These are phyloP conservation scores for Ahaetulla prasina DNA, from an alignment of 2,113 vertebrate genomes.

Conservation along the genomic window DNA sequence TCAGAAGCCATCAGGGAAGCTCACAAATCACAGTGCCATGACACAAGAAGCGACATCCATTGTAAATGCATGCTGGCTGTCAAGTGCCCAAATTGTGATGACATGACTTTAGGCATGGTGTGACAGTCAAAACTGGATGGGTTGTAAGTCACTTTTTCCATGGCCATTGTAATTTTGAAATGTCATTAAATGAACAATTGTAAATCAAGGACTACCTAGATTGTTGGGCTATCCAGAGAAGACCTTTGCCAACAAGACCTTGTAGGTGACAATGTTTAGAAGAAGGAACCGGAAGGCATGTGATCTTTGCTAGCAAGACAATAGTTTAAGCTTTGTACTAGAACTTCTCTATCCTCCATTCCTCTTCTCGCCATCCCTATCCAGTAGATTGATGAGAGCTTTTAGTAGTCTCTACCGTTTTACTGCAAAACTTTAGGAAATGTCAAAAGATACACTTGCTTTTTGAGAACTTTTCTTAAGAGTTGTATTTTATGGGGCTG, in stretches of 20 bases:
- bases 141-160: background rate
- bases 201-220: background rate
- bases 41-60: too few species aligned
- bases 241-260: background rate
- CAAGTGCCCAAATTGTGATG: too few species aligned
- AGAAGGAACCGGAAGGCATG: background rate
- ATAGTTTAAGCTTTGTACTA: background rate
- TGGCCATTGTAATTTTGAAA: background rate
- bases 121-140: too few species aligned
- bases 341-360: background rate
- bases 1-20: too few species aligned
- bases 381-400: background rate
- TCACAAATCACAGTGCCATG: too few species aligned
- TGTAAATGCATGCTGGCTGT: too few species aligned
- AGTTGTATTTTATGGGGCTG: background rate
- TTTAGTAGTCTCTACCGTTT: background rate
- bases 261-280: background rate
- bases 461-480: background rate
- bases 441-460: background rate
- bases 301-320: background rate
- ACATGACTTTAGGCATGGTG: too few species aligned
- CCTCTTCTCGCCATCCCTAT: background rate
- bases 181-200: background rate
- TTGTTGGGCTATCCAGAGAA: background rate
- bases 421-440: background rate